Conservation (phyloP, 2,888 invertebrate genomes). For the Polia nebulosa region DNA sequence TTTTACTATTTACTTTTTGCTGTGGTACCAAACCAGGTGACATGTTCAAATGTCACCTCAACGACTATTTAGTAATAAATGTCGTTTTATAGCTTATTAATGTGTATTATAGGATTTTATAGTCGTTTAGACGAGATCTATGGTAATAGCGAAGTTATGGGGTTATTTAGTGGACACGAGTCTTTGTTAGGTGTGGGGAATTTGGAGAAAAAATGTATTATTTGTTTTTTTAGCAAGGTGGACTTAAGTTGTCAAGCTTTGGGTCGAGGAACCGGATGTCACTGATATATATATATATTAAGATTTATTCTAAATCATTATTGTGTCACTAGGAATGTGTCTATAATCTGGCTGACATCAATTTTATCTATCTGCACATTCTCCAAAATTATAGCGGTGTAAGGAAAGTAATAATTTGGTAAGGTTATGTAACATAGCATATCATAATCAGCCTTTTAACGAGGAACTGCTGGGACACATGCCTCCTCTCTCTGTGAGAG, state of each 20-base stretch:
- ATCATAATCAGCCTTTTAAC: too few relatives aligned
- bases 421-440: too few relatives aligned
- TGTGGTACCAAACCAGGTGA: slow-evolving; percentile 44
- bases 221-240: slow-evolving; percentile 34
- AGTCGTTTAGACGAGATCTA: slow-evolving; percentile 70
- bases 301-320: not conserved
- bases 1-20: not conserved
- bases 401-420: too few relatives aligned
- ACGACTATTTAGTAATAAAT: slow-evolving; percentile 76
- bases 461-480: too few relatives aligned
- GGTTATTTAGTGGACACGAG: slow-evolving; percentile 52
- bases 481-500: too few relatives aligned
- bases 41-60: slow-evolving; percentile 65
- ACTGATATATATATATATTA: not conserved
- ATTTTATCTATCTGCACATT: too few relatives aligned
- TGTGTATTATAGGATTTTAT: slow-evolving; percentile 78
- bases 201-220: not conserved
- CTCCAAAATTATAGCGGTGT: too few relatives aligned
- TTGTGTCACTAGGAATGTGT: too few relatives aligned
- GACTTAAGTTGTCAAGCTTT: slow-evolving; percentile 6
- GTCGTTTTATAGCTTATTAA: slow-evolving; percentile 77
- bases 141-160: slow-evolving; percentile 64
- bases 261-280: slow-evolving; percentile 21
- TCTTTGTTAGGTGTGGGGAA: slow-evolving; percentile 12
- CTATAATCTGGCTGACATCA: too few relatives aligned